Percentiles rank a stretch among this genome's conserved stretches.
These are phyloP conservation scores for Rissa tridactyla DNA, from an alignment of 2,113 vertebrate species.

Conservation along the genomic window DNA sequence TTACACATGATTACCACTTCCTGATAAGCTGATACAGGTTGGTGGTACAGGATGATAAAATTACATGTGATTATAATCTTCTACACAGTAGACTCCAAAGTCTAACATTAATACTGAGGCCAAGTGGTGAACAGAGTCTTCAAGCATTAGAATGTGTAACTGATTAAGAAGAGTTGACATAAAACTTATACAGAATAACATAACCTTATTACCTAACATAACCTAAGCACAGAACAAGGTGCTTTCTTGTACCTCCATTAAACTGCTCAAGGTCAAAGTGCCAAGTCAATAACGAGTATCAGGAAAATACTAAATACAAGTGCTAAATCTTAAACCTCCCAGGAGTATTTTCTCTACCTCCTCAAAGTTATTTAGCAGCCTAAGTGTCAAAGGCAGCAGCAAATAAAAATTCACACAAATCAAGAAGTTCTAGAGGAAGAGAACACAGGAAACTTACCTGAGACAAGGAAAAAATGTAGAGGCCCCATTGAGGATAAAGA, in stretches of 20 bases:
- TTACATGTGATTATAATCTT: background rate
- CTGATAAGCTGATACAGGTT: background rate
- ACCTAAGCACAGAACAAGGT: background rate
- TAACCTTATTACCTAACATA: background rate
- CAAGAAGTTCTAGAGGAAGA: background rate
- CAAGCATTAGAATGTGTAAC: background rate
- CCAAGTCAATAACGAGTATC: background rate
- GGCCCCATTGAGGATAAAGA: constrained; percentile 84
- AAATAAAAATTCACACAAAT: background rate
- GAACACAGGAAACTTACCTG: constrained; percentile 77
- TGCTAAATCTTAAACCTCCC: background rate
- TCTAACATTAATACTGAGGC: background rate
- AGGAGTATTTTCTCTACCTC: background rate
- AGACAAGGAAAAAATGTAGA: constrained; percentile 86
- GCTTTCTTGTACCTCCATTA: background rate
- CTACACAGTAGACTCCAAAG: background rate
- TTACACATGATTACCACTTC: background rate
- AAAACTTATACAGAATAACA: background rate
- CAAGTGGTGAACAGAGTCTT: background rate
- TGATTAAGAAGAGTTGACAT: background rate
- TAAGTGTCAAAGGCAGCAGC: background rate
- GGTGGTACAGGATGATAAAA: background rate
- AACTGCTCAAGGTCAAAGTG: background rate
- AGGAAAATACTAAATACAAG: background rate
- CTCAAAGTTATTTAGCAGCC: background rate